A percentile compares a stretch with the other conserved stretches of the same genome.
Conservation (phyloP, 2,113 vertebrate species). For the Merops nubicus region DNA sequence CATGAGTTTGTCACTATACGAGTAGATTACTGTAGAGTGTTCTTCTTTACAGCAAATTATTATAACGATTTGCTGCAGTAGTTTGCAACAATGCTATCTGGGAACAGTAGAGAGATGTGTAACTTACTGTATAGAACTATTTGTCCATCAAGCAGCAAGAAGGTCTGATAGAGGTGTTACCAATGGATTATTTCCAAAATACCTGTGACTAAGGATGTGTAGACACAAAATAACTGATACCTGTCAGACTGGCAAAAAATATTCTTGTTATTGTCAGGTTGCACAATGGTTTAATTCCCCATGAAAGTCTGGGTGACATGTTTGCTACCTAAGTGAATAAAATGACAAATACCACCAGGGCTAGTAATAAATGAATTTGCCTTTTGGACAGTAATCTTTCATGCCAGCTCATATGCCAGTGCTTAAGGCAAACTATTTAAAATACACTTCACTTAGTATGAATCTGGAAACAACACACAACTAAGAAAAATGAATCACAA, state of each 20-base stretch:
- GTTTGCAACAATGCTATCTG: neutral
- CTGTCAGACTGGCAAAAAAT: slow-evolving; percentile 66
- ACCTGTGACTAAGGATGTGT: slow-evolving; percentile 12
- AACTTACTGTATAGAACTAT: neutral
- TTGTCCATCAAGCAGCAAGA: neutral
- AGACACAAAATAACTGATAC: slow-evolving; percentile 38
- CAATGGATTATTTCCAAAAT: slow-evolving; percentile 26
- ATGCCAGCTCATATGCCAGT: slow-evolving; percentile 42
- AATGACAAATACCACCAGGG: slow-evolving; percentile 65
- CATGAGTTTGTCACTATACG: neutral
- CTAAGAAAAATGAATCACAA: neutral
- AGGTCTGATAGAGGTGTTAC: neutral
- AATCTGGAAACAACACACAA: neutral
- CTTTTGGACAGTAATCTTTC: slow-evolving; percentile 38
- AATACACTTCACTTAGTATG: slow-evolving; percentile 19
- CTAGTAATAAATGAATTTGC: slow-evolving; percentile 39
- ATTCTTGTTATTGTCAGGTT: slow-evolving; percentile 61
- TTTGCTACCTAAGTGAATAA: slow-evolving; percentile 64
- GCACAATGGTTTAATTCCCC: slow-evolving; percentile 69
- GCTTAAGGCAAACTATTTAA: slow-evolving; percentile 64
- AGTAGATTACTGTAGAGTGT: neutral
- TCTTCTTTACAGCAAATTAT: neutral
- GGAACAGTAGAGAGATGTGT: neutral
- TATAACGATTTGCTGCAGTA: neutral
- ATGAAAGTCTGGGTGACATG: slow-evolving; percentile 67